Evolutionary conservation across 1,140 invertebrate genomes (phyloP), one percentile per base, ranked within the genome.

Genomic region (Neuroterus valhalla): DNA sequence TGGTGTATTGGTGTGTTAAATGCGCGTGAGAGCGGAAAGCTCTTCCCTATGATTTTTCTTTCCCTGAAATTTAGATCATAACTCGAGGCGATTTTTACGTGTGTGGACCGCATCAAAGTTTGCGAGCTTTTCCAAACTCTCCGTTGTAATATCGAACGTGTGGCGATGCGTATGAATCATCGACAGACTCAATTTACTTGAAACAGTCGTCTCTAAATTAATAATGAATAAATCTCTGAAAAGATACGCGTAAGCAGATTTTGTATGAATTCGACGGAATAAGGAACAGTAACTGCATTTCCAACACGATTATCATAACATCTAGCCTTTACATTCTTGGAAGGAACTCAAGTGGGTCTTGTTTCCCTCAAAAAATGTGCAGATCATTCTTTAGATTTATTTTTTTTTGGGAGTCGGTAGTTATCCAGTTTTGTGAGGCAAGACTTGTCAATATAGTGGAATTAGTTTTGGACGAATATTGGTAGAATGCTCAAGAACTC

Each of bases 1-100:
- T 84, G 85, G 86, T 89, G 78, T 84, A 83, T 79, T 81, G 77
- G 79, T 81, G 77, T 81, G 75, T 81, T 75, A 72, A 73, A 81
- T 78, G 79, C 82, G 80, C 77, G 78, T 81, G 78, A 82, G 75
- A 84, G 77, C 81, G 79, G 81, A 75, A 76, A 78, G 77, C 70
- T 76, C 70, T 70, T 69, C 68, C 21, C 31, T 19, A 42, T 50
- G 43, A 6, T 26, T 23, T 38, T 31, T 62, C 23, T 62, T 66
- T 42, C 14, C 43, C 43, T 19, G 12, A 21, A 19, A 3, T 55
- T 68, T 78, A 50, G 55, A 72, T 73, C 72, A 62, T 21, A 71
- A 26, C 45, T 55, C 69, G 19, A 44, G 48, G 74, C 74, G 50
- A 68, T 48, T 43, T 62, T 68, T 15, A 14, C 10, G 0, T 3